phyloP scores from a whole-genome alignment of 2,113 vertebrate species.

The Psittacula cyanocephala region DNA sequence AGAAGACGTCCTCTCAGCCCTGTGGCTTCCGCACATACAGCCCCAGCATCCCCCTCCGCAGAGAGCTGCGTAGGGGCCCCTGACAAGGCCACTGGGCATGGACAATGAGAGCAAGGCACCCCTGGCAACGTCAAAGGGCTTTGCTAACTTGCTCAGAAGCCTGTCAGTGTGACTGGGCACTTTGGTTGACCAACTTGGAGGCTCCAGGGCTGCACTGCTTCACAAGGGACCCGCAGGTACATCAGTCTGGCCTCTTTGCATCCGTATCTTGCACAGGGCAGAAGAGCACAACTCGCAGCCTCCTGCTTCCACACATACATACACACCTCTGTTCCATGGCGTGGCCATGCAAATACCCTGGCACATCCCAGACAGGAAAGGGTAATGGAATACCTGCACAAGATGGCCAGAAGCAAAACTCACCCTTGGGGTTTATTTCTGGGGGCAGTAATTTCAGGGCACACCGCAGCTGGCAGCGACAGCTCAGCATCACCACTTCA shows the following conservation, averaged over 20 bases:
- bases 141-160: background rate
- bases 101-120: background rate
- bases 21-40: background rate
- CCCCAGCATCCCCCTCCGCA: background rate
- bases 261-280: background rate
- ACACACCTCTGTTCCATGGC: rapidly evolving
- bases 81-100: background rate
- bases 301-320: background rate
- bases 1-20: background rate
- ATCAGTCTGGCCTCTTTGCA: background rate
- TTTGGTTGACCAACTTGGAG: background rate
- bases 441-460: background rate
- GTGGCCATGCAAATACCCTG: rapidly evolving
- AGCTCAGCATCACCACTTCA: background rate
- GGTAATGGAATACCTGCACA: background rate
- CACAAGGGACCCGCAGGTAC: background rate
- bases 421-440: background rate
- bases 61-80: background rate
- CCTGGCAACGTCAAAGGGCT: background rate
- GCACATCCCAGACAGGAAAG: background rate
- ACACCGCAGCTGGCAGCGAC: background rate
- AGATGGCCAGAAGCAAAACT: background rate
- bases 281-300: background rate
- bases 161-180: background rate
- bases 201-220: background rate